These are phyloP conservation scores for Chrysemys picta DNA, from an alignment of 2,113 vertebrate species.

Conservation along the genomic window DNA sequence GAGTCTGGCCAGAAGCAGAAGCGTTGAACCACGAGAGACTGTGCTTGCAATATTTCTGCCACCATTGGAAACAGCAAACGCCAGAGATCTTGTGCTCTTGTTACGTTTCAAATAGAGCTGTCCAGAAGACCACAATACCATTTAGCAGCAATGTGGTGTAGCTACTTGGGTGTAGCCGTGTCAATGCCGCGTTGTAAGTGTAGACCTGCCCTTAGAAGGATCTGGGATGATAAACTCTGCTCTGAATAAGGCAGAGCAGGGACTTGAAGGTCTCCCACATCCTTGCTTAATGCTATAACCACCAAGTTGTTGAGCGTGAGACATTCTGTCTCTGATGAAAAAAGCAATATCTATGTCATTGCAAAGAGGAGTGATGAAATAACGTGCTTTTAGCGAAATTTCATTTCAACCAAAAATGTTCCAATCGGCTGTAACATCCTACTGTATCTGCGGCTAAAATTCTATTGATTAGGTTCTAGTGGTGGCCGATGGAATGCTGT, in stretches of 20 bases:
- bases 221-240: background rate
- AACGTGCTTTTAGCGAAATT: background rate
- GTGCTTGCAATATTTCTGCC: background rate
- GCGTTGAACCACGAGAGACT: background rate
- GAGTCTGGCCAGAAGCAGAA: background rate
- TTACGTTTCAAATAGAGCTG: background rate
- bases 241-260: background rate
- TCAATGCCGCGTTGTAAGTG: background rate
- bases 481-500: background rate
- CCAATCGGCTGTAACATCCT: background rate
- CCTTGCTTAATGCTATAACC: background rate
- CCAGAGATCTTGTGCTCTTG: accelerated
- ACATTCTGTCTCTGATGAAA: no score
- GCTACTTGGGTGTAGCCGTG: no score
- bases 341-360: background rate
- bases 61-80: background rate
- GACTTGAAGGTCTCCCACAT: background rate
- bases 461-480: background rate
- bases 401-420: background rate
- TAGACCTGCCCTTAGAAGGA: background rate
- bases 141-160: background rate
- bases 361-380: background rate
- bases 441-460: background rate
- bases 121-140: background rate
- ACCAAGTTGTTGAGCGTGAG: background rate